Conservation (phyloP, 2,113 vertebrate species). For the Zingel zingel region DNA sequence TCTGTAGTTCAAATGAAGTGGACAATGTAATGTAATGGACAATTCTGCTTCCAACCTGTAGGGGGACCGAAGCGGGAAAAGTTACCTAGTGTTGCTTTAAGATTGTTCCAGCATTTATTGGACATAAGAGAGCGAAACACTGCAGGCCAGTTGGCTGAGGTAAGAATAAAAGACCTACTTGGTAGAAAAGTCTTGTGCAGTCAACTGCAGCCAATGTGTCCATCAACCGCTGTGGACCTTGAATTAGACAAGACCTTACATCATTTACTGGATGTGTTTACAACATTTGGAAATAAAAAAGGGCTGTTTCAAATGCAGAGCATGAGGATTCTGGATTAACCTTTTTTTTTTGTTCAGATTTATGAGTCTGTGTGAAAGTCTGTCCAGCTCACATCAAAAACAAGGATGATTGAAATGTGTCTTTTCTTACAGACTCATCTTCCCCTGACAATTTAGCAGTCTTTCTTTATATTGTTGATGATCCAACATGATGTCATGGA, state of each 20-base stretch:
- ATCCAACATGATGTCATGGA: slow-evolving; percentile 22
- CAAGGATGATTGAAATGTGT: slow-evolving; percentile 4
- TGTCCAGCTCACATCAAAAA: slow-evolving; percentile 8
- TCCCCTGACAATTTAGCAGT: not conserved
- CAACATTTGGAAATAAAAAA: not conserved
- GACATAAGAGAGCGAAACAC: not conserved
- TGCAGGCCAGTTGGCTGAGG: not conserved
- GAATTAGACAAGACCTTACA: not conserved
- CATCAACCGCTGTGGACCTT: slow-evolving; percentile 10
- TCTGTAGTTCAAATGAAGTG: too few species aligned
- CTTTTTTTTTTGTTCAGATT: slow-evolving; percentile 12
- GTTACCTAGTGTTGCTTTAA: too few species aligned
- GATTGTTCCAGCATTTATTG: not conserved
- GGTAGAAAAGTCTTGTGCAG: not conserved
- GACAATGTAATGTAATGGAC: too few species aligned
- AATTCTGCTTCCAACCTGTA: too few species aligned
- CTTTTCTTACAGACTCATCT: not conserved
- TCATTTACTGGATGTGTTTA: not conserved
- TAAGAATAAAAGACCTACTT: not conserved
- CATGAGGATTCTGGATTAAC: slow-evolving; percentile 9
- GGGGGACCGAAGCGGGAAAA: too few species aligned
- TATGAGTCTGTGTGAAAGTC: slow-evolving; percentile 17
- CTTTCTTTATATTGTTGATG: not conserved
- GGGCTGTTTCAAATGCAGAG: not conserved
- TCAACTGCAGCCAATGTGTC: not conserved